Evolutionary conservation across 2,888 invertebrate genomes (phyloP).

Genomic region (Priocnemis perturbator): DNA sequence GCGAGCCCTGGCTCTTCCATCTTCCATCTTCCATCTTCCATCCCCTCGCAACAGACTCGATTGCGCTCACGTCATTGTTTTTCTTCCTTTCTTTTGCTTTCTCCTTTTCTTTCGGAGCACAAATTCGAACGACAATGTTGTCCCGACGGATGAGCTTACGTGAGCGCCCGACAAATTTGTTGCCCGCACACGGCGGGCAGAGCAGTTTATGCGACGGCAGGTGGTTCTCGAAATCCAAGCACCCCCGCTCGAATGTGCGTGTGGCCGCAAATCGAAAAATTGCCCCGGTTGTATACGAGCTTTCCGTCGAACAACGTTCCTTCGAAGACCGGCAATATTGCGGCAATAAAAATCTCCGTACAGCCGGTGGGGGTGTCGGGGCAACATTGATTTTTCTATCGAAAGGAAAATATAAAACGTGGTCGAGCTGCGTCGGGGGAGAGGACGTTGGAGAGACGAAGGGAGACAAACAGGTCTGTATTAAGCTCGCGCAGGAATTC

Average conservation of each 20-base stretch:
- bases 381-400: slow-evolving; percentile 14
- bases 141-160: too few species aligned
- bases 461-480: background rate
- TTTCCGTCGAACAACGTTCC: background rate
- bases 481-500: background rate
- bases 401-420: background rate
- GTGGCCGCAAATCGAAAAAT: slow-evolving; percentile 7
- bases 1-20: background rate
- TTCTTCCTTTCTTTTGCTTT: background rate
- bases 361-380: background rate
- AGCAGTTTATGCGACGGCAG: background rate
- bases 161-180: too few species aligned
- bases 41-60: too few species aligned
- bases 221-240: slow-evolving; percentile 1
- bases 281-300: slow-evolving; percentile 2
- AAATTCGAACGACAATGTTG: too few species aligned
- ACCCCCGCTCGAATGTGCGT: background rate
- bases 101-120: background rate
- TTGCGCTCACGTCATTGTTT: background rate
- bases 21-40: too few species aligned
- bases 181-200: background rate
- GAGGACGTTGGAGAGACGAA: slow-evolving; percentile 4
- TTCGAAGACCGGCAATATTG: slow-evolving; percentile 9
- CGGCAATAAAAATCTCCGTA: slow-evolving; percentile 20
- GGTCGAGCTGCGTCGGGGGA: background rate